Evolutionary conservation across 2,888 invertebrate genomes (phyloP).

Genomic region (Mongoloraphidia duomilia): DNA sequence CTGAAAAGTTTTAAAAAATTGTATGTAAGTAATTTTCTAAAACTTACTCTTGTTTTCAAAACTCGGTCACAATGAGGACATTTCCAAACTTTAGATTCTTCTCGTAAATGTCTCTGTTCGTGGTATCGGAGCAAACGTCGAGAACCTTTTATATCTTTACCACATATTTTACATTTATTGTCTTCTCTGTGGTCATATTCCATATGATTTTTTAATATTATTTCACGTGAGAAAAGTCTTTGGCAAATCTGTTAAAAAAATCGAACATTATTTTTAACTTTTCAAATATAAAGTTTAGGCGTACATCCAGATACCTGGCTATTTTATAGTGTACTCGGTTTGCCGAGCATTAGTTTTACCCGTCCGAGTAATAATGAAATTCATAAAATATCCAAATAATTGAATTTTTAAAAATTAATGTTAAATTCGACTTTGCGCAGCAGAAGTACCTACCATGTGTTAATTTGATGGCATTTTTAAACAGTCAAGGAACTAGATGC

Average conservation of each 20-base stretch:
- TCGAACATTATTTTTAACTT: no score
- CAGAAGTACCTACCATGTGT: no score
- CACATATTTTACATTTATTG: conserved; percentile 6
- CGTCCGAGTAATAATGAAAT: no score
- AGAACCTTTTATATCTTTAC: neutral
- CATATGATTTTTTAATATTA: conserved; percentile 10
- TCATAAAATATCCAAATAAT: no score
- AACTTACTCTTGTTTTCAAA: conserved; percentile 7
- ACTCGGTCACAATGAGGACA: conserved; percentile 11
- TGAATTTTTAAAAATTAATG: no score
- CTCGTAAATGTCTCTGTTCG: conserved; percentile 1
- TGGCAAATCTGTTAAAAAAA: conserved; percentile 9
- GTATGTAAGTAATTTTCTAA: neutral
- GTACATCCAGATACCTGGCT: no score
- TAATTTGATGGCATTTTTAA: no score
- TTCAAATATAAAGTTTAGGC: no score
- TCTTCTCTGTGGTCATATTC: conserved; percentile 7
- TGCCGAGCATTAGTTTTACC: no score
- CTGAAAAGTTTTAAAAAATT: neutral
- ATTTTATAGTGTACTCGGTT: no score
- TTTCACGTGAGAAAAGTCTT: conserved; percentile 8
- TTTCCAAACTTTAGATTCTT: conserved; percentile 5
- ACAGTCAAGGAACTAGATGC: no score
- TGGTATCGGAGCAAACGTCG: neutral
- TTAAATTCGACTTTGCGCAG: no score